These are phyloP conservation scores for Lasioglossum figueresi DNA, from an alignment of 2,888 invertebrate genomes.

Conservation along the genomic window DNA sequence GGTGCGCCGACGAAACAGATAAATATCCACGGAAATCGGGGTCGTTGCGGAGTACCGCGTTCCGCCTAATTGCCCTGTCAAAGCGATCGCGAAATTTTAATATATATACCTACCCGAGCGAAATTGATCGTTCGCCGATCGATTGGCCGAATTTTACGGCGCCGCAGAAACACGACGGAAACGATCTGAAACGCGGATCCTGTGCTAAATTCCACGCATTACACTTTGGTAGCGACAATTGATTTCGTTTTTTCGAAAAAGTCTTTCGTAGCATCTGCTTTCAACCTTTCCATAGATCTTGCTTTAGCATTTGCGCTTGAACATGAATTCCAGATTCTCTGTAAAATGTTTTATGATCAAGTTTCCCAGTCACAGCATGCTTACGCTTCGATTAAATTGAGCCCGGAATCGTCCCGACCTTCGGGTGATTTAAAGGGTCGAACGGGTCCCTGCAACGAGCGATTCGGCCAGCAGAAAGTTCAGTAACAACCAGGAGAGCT, in stretches of 20 bases:
- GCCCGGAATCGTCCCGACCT: no score
- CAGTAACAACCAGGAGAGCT: background rate
- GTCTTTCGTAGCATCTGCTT: background rate
- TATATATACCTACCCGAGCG: background rate
- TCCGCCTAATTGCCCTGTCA: conserved; percentile 59
- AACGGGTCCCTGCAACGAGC: no score
- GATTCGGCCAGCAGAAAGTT: no score
- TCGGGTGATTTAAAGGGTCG: no score
- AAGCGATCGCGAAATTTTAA: conserved; percentile 30
- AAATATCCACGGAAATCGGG: conserved; percentile 50
- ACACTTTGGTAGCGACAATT: background rate
- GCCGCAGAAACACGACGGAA: background rate
- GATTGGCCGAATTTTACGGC: background rate
- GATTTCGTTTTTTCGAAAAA: background rate
- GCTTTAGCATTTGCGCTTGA: background rate
- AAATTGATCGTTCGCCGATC: conserved; percentile 3
- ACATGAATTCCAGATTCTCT: no score
- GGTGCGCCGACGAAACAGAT: conserved; percentile 48
- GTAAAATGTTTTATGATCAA: no score
- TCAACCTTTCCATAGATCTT: background rate
- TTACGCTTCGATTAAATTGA: no score
- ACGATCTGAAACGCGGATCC: background rate
- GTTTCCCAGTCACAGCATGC: no score
- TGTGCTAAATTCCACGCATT: background rate
- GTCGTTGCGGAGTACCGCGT: conserved; percentile 52